A percentile compares a stretch with the other conserved stretches of the same genome.
These are phyloP conservation scores for Galago senegalensis DNA, from an alignment of 2,797 vertebrate species.

Conservation along the genomic window DNA sequence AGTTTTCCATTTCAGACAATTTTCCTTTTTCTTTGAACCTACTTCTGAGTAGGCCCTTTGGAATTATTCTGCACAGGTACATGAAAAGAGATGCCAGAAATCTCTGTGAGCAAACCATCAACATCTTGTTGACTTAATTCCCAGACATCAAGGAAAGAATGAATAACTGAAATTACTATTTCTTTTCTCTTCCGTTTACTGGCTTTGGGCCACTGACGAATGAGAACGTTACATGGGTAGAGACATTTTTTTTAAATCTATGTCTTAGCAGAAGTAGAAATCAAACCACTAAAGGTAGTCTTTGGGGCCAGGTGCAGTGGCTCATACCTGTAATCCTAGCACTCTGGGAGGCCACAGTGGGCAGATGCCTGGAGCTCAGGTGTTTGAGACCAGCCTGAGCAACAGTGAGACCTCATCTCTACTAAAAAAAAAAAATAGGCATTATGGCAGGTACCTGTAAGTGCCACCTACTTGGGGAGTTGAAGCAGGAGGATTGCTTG, in stretches of 20 bases:
- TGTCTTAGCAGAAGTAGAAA: slow-evolving; percentile 48
- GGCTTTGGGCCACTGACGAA: not conserved
- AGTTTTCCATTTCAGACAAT: not conserved
- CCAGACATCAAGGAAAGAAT: not conserved
- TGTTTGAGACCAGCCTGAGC: no score
- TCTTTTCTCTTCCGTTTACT: slow-evolving; percentile 7
- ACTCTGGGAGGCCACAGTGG: no score
- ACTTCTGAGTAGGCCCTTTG: not conserved
- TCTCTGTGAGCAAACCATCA: not conserved
- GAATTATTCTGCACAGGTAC: not conserved
- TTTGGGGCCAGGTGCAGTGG: no score
- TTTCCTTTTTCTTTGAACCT: not conserved
- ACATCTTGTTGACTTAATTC: not conserved
- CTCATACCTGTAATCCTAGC: no score
- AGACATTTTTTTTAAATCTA: not conserved
- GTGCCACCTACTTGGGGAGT: no score
- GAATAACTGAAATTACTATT: not conserved
- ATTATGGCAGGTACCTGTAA: no score
- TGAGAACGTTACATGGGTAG: not conserved
- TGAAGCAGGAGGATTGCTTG: no score
- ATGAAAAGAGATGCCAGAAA: not conserved
- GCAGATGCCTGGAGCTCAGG: no score
- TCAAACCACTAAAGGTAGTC: not conserved
- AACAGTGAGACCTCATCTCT: no score
- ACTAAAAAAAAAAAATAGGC: no score